Evolutionary conservation across 2,888 invertebrate species (phyloP).

Genomic region (Agriopis aurantiaria): DNA sequence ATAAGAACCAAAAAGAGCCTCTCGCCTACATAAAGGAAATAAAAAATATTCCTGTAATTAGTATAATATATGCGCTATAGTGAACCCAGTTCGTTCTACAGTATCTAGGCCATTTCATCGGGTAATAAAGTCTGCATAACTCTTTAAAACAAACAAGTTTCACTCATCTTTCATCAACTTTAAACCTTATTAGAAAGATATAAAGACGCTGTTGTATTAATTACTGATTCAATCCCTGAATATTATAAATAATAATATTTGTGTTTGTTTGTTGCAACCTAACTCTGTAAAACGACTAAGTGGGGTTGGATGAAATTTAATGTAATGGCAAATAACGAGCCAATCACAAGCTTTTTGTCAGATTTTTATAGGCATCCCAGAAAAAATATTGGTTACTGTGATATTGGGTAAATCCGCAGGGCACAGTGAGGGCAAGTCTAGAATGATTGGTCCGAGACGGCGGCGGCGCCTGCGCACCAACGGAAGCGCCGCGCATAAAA

Average conservation of each 20-base stretch:
- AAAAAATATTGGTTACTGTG: too few species aligned
- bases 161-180: neutral
- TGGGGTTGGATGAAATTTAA: neutral
- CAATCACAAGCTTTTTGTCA: neutral
- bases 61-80: neutral
- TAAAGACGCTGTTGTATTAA: slow-evolving; percentile 10
- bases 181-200: neutral
- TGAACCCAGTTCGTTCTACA: neutral
- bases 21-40: neutral
- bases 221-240: neutral
- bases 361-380: neutral
- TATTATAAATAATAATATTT: neutral
- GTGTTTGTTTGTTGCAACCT: neutral
- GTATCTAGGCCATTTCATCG: neutral
- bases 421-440: neutral
- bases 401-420: neutral
- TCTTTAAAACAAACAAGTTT: neutral
- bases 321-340: neutral
- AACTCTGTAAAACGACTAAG: neutral
- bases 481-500: slow-evolving; percentile 59
- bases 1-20: too few species aligned
- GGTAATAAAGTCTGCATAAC: neutral
- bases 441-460: too few species aligned
- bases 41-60: neutral
- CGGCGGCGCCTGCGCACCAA: slow-evolving; percentile 15